Percentiles rank a stretch among this genome's conserved stretches.
These are phyloP conservation scores for Bubo scandiacus DNA, from an alignment of 2,113 vertebrate species.

Conservation along the genomic window DNA sequence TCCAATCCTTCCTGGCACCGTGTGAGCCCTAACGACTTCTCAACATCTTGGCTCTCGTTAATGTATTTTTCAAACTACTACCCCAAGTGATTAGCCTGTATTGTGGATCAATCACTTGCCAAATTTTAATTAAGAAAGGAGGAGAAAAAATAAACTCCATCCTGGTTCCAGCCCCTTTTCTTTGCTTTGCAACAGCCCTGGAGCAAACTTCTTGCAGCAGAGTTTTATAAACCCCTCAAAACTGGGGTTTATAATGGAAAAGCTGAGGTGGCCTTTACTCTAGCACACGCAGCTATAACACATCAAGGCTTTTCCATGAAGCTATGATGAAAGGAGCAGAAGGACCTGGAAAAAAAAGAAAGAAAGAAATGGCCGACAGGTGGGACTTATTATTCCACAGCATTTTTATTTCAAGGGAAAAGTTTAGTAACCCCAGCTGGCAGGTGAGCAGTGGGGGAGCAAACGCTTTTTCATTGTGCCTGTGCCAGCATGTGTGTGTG, in stretches of 20 bases:
- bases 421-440: conserved; percentile 74
- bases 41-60: conserved; percentile 51
- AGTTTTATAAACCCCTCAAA: conserved; percentile 73
- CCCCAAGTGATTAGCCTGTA: conserved; percentile 65
- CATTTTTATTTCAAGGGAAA: conserved; percentile 72
- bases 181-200: conserved; percentile 63
- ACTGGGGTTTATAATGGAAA: conserved; percentile 73
- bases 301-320: conserved; percentile 73
- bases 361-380: conserved; percentile 63
- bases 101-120: conserved; percentile 71
- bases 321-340: conserved; percentile 71
- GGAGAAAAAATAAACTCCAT: conserved; percentile 63
- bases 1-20: conserved; percentile 62
- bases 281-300: conserved; percentile 63
- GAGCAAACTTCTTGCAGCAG: conserved; percentile 65
- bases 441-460: conserved; percentile 68
- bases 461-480: conserved; percentile 45
- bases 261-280: conserved; percentile 71
- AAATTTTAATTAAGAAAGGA: conserved; percentile 73
- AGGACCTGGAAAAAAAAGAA: conserved; percentile 61
- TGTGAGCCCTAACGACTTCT: conserved; percentile 57
- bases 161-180: conserved; percentile 53
- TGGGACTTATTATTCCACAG: conserved; percentile 71
- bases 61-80: conserved; percentile 62
- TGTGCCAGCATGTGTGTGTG: conserved; percentile 50